A percentile compares a stretch with the other conserved stretches of the same genome.
phyloP scores from a whole-genome alignment of 2,113 vertebrate species.

The Circaetus cinerascens region DNA sequence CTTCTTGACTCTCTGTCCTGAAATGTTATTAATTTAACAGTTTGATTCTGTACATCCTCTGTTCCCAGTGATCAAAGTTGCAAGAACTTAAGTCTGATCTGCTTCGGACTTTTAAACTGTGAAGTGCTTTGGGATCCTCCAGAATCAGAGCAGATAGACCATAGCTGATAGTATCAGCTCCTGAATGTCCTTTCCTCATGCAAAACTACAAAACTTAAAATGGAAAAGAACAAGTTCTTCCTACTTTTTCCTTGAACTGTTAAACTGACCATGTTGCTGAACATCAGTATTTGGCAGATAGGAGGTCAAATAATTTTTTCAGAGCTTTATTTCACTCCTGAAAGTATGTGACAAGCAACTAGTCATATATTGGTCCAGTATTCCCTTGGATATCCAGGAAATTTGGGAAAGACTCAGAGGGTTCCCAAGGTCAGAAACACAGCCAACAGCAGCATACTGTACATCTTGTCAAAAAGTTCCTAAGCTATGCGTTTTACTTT shows the following conservation, averaged over 20 bases:
- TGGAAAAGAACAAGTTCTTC: background rate
- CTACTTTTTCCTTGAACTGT: background rate
- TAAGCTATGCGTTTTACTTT: background rate
- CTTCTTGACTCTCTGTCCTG: background rate
- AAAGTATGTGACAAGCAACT: background rate
- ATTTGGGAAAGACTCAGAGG: background rate
- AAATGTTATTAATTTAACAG: background rate
- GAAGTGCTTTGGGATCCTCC: background rate
- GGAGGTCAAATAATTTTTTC: background rate
- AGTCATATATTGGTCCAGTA: background rate
- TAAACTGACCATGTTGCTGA: background rate
- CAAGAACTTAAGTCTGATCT: background rate
- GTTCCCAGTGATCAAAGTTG: background rate
- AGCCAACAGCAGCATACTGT: background rate
- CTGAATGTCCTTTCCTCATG: background rate
- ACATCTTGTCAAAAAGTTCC: background rate
- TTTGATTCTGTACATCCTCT: background rate
- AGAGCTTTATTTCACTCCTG: background rate
- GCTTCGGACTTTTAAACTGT: background rate
- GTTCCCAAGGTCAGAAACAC: background rate
- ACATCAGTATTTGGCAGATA: background rate
- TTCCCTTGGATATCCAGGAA: background rate
- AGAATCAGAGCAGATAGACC: background rate
- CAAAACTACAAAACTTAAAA: background rate
- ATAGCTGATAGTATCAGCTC: background rate